Evolutionary conservation across 2,113 vertebrate species (phyloP), one percentile per base, ranked within the genome.

Genomic region (Nothobranchius kuhntae): DNA sequence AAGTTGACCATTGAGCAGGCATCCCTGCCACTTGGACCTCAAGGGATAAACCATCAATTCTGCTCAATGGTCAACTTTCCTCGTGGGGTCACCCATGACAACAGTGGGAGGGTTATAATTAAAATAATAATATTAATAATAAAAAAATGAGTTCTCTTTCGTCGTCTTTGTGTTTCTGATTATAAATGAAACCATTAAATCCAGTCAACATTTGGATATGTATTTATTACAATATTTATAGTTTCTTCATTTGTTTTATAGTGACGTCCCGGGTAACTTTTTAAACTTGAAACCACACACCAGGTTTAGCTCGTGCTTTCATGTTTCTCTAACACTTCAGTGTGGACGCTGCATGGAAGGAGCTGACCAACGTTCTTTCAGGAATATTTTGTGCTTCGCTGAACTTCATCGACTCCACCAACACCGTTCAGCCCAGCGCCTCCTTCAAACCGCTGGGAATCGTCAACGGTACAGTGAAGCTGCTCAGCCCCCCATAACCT

Each of bases 331-430:
- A 21, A 2, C 48, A 60, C 57, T 79, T 40, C 75, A 99, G 98
- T 48, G 95, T 99, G 78, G 96, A 98, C 75, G 90, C 90, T 71
- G 94, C 94, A 12, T 99, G 98, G 97, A 96, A 95, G 82, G 96
- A 98, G 67, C 94, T 99, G 71, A 98, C 96, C 42, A 99, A 98
- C 36, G 94, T 98, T 74, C 91, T 99, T 67, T 99, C 97, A 0
- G 97, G 98, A 60, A 98, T 98, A 91, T 99, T 99, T 91, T 99
- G 97, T 53, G 97, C 98, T 46, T 99, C 98, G 24, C 91, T 99
- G 65, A 99, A 99, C 91, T 99, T 99, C 91, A 99, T 99, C 56
- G 98, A 99, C 84, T 96, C 95, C 0, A 99, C 96, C 87, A 99
- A 99, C 91, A 99, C 95, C 0, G 95, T 99, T 50, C 94, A 92